phyloP scores from a whole-genome alignment of 2,113 vertebrate species.

The Hemiscyllium ocellatum region DNA sequence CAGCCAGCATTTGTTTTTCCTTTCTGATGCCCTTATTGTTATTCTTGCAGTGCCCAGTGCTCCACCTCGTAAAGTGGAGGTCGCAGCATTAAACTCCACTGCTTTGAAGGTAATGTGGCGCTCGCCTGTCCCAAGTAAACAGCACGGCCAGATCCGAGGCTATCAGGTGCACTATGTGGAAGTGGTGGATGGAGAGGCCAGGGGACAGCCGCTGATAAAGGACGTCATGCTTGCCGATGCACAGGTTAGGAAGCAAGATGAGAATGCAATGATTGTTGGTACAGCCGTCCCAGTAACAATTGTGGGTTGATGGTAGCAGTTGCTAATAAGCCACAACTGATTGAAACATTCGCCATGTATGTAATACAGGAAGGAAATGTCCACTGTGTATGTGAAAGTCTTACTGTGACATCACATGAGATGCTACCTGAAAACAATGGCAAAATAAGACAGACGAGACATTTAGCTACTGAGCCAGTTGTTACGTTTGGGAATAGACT shows the following conservation, averaged over 20 bases:
- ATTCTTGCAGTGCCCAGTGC: conserved; percentile 79
- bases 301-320: too few relatives aligned
- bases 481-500: background rate
- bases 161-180: conserved; percentile 96
- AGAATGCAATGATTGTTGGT: background rate
- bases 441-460: background rate
- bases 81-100: conserved; percentile 89
- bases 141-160: conserved; percentile 93
- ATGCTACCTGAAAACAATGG: too few relatives aligned
- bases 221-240: conserved; percentile 94
- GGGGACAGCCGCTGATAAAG: conserved; percentile 86
- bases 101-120: conserved; percentile 93
- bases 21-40: conserved; percentile 25
- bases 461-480: background rate
- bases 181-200: conserved; percentile 88
- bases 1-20: background rate
- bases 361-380: background rate
- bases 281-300: background rate
- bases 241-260: conserved; percentile 64
- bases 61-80: conserved; percentile 86
- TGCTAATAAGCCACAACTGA: background rate
- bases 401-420: background rate
- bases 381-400: background rate
- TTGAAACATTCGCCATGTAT: background rate
- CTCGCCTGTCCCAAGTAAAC: conserved; percentile 76